Conservation (phyloP, 2,797 vertebrate genomes). For the Aphelocoma californica region DNA sequence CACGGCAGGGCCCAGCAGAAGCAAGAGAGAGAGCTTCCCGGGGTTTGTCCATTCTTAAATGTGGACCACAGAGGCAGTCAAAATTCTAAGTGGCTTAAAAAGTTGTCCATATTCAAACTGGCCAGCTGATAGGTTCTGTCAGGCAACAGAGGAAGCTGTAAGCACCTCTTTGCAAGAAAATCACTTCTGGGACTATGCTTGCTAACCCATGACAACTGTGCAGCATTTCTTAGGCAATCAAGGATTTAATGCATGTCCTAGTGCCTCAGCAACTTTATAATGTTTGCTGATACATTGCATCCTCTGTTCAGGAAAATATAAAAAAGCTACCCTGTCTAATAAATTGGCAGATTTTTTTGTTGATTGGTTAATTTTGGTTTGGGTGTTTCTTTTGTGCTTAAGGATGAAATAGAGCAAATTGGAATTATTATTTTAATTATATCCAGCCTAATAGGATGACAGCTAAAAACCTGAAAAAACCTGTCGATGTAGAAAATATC, state of each 20-base stretch:
- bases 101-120: too few relatives aligned
- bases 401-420: neutral
- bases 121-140: too few relatives aligned
- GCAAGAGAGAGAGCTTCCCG: too few relatives aligned
- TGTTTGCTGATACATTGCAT: neutral
- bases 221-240: neutral
- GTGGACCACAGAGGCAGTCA: too few relatives aligned
- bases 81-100: too few relatives aligned
- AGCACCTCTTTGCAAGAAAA: too few relatives aligned
- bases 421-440: conserved; percentile 10
- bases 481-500: neutral
- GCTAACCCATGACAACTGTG: neutral
- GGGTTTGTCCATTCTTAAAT: too few relatives aligned
- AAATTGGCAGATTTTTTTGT: neutral
- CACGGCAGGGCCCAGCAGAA: too few relatives aligned
- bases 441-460: neutral
- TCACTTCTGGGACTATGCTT: too few relatives aligned
- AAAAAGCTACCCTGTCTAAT: neutral
- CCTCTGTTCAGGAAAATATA: neutral
- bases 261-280: neutral
- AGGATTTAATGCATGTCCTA: neutral
- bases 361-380: neutral
- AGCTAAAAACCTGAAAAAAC: neutral
- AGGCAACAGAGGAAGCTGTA: too few relatives aligned
- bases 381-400: neutral